Conservation (phyloP, 2,888 invertebrate genomes). For the Neocrepidodera transversa region DNA sequence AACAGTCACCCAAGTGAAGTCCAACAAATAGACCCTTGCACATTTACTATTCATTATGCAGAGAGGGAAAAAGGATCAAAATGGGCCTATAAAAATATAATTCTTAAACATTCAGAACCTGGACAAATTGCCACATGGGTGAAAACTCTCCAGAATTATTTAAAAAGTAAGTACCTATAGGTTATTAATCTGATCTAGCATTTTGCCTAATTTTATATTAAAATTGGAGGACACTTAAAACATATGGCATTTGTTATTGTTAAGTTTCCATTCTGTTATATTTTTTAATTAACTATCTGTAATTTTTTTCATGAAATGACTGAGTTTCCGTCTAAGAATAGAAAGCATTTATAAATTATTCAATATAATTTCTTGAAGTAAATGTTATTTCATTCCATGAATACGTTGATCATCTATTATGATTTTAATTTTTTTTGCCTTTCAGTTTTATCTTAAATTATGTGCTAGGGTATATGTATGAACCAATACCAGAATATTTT, state of each 20-base stretch:
- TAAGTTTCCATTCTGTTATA: neutral
- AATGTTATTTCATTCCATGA: too few species aligned
- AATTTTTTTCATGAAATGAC: too few species aligned
- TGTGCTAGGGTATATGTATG: too few species aligned
- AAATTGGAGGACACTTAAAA: neutral
- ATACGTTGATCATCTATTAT: too few species aligned
- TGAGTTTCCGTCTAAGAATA: too few species aligned
- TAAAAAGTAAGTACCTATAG: constrained; percentile 61
- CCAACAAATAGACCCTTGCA: constrained; percentile 56
- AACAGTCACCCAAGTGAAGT: constrained; percentile 56
- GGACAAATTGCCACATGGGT: constrained; percentile 71
- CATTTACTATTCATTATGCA: constrained; percentile 71
- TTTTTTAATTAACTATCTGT: neutral
- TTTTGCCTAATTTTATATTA: too few species aligned
- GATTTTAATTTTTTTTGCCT: too few species aligned
- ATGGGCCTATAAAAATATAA: constrained; percentile 66
- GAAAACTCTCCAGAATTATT: constrained; percentile 64
- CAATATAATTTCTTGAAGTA: too few species aligned
- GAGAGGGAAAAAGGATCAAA: constrained; percentile 64
- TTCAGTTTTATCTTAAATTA: too few species aligned
- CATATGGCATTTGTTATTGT: neutral
- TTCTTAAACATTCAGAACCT: constrained; percentile 67
- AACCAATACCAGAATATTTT: too few species aligned
- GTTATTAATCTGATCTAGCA: too few species aligned
- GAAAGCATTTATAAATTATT: too few species aligned